Evolutionary conservation across 1,140 invertebrate genomes (phyloP).

Genomic region (Cheumatopsyche charites): DNA sequence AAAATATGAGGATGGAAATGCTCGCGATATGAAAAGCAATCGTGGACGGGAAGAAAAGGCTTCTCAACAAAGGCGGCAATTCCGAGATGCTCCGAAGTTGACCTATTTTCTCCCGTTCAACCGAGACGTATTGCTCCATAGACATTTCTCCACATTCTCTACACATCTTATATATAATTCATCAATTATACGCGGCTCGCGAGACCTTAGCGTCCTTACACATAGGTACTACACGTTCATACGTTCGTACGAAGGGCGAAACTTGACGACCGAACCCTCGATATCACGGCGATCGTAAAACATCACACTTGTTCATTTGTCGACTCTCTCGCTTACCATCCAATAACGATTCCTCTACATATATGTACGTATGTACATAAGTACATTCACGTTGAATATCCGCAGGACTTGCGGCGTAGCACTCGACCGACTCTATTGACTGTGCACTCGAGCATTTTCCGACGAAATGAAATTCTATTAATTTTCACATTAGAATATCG

Average conservation of each 20-base stretch:
- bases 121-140: conserved; percentile 31
- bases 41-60: conserved; percentile 30
- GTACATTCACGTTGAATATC: no score
- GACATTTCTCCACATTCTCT: not conserved
- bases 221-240: not conserved
- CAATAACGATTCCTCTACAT: not conserved
- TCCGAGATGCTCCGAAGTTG: conserved; percentile 32
- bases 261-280: no score
- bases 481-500: not conserved
- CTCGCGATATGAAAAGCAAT: conserved; percentile 34
- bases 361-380: not conserved
- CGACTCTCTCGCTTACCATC: not conserved
- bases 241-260: not conserved
- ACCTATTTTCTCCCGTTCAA: conserved; percentile 33
- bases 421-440: not conserved
- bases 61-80: conserved; percentile 33
- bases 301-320: no score
- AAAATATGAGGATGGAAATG: conserved; percentile 22
- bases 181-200: conserved; percentile 1
- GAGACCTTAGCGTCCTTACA: not conserved
- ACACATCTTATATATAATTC: not conserved
- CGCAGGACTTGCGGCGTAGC: no score
- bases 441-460: conserved; percentile 3
- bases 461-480: no score
- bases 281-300: no score